Evolutionary conservation across 2,888 invertebrate species (phyloP), one percentile per base, ranked within the genome.

Genomic region (Euphydryas editha): DNA sequence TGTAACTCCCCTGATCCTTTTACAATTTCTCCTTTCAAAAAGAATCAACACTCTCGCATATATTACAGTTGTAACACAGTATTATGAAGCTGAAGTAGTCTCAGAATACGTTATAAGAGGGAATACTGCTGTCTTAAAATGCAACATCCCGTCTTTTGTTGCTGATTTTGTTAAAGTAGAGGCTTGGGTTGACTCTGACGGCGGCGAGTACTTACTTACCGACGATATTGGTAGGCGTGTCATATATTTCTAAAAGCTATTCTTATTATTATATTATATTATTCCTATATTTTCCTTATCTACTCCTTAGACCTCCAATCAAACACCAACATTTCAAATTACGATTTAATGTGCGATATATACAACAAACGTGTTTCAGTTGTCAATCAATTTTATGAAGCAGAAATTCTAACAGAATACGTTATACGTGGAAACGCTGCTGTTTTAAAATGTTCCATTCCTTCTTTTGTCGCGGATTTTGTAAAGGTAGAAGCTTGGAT

Each of bases 401-500:
- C 97, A 56, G 97, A 98, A 88, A 96, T 96, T 75, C 95, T 97
- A 73, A 97, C 96, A 71, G 98, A 98, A 85, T 97, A 98, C 89
- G 97, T 98, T 18, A 98, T 98, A 78, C 95, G 96, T 75, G 97
- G 97, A 68, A 98, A 98, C 83, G 96, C 97, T 56, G 97, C 97
- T 13, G 96, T 97, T 69, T 88, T 98, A 60, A 97, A 97, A 88
- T 98, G 98, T 93, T 97, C 96, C 77, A 97, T 98, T 79, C 98
- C 98, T 15, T 97, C 97, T 72, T 98, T 97, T 87, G 97, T 98
- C 63, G 96, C 97, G 51, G 98, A 98, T 93, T 98, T 98, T 88
- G 97, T 98, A 64, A 95, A 95, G 80, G 98, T 98, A 71, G 96
- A 97, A 82, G 95, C 96, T 65, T 98, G 97, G 97, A 92, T 94